These are phyloP conservation scores for Helobdella robusta DNA, from an alignment of 2,888 invertebrate genomes.

Conservation along the genomic window DNA sequence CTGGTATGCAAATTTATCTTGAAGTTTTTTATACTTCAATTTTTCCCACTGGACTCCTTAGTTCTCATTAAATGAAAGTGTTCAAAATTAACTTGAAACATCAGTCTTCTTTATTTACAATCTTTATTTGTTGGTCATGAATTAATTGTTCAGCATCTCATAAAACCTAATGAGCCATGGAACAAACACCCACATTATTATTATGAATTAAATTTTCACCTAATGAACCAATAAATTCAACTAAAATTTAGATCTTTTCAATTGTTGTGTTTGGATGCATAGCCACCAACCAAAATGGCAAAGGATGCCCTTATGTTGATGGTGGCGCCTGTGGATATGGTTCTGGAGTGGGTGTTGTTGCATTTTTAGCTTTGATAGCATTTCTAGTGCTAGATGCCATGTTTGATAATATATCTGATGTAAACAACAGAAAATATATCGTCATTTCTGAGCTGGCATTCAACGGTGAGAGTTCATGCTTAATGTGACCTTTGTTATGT, in stretches of 20 bases:
- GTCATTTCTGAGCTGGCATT: slow-evolving; percentile 82
- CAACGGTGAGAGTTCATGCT: slow-evolving; percentile 76
- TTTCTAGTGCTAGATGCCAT: slow-evolving; percentile 77
- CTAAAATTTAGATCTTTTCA: slow-evolving; percentile 95
- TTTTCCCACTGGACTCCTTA: too few relatives aligned
- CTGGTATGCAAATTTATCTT: too few relatives aligned
- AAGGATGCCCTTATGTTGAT: slow-evolving; percentile 73
- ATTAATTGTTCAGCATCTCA: too few relatives aligned
- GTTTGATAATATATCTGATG: slow-evolving; percentile 78
- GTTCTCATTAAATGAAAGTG: not conserved
- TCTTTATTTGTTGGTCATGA: too few relatives aligned
- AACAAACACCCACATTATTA: too few relatives aligned
- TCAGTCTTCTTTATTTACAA: not conserved
- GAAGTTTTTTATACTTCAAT: too few relatives aligned
- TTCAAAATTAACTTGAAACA: not conserved
- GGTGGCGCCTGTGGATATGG: slow-evolving; percentile 87
- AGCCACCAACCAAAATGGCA: slow-evolving; percentile 74
- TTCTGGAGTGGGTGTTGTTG: slow-evolving; percentile 68
- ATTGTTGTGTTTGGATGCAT: slow-evolving; percentile 92
- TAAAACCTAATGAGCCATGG: too few relatives aligned
- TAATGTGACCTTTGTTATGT: too few relatives aligned
- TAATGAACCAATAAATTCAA: too few relatives aligned
- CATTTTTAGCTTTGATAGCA: slow-evolving; percentile 69
- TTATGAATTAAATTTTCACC: too few relatives aligned
- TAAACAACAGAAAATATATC: slow-evolving; percentile 89